Evolutionary conservation across 1,140 invertebrate genomes (phyloP), one percentile per base, ranked within the genome.

Genomic region (Agrypnia vestita): DNA sequence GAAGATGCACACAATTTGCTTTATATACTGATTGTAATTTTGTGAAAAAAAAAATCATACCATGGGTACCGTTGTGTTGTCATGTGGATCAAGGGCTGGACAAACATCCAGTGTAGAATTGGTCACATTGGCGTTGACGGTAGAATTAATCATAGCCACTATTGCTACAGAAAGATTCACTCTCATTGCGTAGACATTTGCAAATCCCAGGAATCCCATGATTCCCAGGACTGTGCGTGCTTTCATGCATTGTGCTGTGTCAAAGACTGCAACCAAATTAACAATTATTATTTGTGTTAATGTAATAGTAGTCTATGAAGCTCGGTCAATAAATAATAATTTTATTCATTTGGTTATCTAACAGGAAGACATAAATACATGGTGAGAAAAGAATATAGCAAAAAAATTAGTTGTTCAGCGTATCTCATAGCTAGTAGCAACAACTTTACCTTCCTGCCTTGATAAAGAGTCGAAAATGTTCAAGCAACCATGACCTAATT

Each of bases 101-200:
- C 94, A 95, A 0, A 92, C 91, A 85, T 94, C 93, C 77, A 90
- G 87, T 3, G 90, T 90, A 51, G 87, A 86, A 43, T 88, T 88
- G 44, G 67, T 71, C 3, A 71, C 51, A 25, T 71, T 71, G 0
- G n/a, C 15, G 13, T 56, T 17, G 56, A 93, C 91, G 1, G 90
- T 91, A 75, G 94, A 92, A 84, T 97, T 97, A 1, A 95, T 93
- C 97, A 98, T 98, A 6, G 96, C 96, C 11, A 98, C 96, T 86
- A 98, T 97, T 7, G 96, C 97, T 11, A 98, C 95, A 4, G 96
- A 97, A 25, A 98, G 89, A 88, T 98, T 98, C 0, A 98, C 96
- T 80, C 97, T 90, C 94, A 98, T 95, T 0, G 96, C 94, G 87
- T 98, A 98, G 0, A 97, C 94, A 84, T 96, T 93, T 19, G 94